Evolutionary conservation across 2,797 vertebrate species (phyloP), one percentile per base, ranked within the genome.

Genomic region (Aeoliscus strigatus): DNA sequence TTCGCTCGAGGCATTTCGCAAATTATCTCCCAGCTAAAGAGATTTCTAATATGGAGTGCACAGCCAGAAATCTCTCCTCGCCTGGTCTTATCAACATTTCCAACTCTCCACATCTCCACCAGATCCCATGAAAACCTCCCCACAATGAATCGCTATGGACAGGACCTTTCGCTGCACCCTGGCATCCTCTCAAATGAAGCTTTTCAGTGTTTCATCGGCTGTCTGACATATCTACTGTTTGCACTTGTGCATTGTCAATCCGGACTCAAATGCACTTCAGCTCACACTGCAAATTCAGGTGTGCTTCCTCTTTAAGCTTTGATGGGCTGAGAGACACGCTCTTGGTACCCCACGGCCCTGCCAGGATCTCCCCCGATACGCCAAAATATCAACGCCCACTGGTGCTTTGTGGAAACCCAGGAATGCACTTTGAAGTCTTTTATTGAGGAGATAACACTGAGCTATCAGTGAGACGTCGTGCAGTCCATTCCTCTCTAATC

Each of bases 391-490:
- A 78, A 52, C 71, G 16, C 60, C 71, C 53, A 42, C 10, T 27
- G 63, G 57, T 42, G 52, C 57, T 69, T 57, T 27, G 9, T 37
- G 64, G 35, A 75, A 51, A 63, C 29, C 50, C 75, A 60, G 64
- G 79, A 87, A 85, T 82, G 70, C 60, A 48, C 75, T 85, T 83
- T 86, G 83, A 86, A 80, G 80, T 78, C 82, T 78, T 76, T 21
- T 6, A 85, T 81, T 80, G 79, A 80, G 73, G 28, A 56, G 80
- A 84, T 81, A 82, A 75, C 60, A 64, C 59, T 18, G 55, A 61
- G 60, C 73, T 81, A 73, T 82, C 77, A 47, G 46, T 59, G 11
- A 63, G 63, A 66, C 73, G 55, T 62, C 69, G 55, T 57, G 71
- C 56, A 46, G 63, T 56, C 60, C 59, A 49, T 69, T 59, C 63